Base-by-base conservation (phyloP, 2,888 invertebrate species). In the Ptilodon capucinus region DNA sequence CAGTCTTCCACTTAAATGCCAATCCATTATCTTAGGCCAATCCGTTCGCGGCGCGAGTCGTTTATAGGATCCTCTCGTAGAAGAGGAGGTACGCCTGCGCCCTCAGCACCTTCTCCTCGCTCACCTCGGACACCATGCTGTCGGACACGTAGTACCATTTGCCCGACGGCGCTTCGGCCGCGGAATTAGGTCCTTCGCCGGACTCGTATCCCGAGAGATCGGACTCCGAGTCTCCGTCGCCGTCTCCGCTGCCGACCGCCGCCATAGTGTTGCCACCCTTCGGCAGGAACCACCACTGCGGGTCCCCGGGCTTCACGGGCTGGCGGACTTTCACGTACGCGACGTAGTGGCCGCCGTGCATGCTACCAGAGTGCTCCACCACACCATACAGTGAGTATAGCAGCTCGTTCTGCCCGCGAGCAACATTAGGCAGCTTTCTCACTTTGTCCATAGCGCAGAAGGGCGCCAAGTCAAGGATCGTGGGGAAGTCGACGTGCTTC, bases 121-220 rank as follows among this genome's bases (percentile, higher is more conserved):
- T 92, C 18, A 96, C 95, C 79, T 97, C 96, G 32, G 93, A 92
- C 0, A 98, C 97, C 73, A 95, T 93, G 49, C 96, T 95, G 88
- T 99, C 99, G 48, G 98, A 98, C 42, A 98, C 95, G 78, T 96
- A 96, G 89, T 96, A 99, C 99, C 99, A 99, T 71, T 94, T 95
- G 9, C 97, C 97, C 1, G 95, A 92, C 4, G 94, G 87, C 0
- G 86, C 63, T 25, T 80, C 81, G 0, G 79, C 74, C 1, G 71
- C 48, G 0, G 83, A 61, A 0, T 81, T 58, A 0, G 84, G 80
- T 0, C 91, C 92, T 46, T 89, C 91, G 0, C 92, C 92, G 0
- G 92, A 92, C 60, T 92, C 92, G 71, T 92, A 92, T 2, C 90
- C 91, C 0, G 91, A 91, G n/a, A 92, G 80, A 25, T 92, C 92